These are phyloP conservation scores for Phymorhynchus buccinoides DNA, from an alignment of 1,140 invertebrate species.

Conservation along the genomic window DNA sequence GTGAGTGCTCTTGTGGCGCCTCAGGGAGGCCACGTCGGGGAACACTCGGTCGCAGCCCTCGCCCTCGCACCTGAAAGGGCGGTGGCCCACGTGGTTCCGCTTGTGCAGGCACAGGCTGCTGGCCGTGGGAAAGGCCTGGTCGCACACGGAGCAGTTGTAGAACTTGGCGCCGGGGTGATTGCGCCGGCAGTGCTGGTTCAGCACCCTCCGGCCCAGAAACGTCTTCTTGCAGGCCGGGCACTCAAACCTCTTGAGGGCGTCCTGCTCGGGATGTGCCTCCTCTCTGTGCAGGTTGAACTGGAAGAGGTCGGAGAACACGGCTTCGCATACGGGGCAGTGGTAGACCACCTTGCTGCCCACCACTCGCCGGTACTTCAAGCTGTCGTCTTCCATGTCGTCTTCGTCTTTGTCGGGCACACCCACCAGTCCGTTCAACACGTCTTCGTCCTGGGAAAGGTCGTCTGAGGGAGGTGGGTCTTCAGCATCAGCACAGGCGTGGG, in stretches of 20 bases:
- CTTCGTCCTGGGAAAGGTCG: not conserved
- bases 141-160: slow-evolving; percentile 53
- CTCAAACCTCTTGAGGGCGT: slow-evolving; percentile 6
- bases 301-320: not conserved
- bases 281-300: not conserved
- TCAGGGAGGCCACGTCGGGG: slow-evolving; percentile 96
- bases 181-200: slow-evolving; percentile 39
- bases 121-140: slow-evolving; percentile 46
- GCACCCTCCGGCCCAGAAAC: slow-evolving; percentile 38
- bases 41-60: slow-evolving; percentile 90
- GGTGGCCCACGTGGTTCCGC: slow-evolving; percentile 94
- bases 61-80: slow-evolving; percentile 94
- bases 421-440: not conserved
- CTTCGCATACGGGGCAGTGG: not conserved
- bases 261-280: not conserved
- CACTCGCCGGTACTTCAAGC: not conserved
- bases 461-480: not conserved
- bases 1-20: slow-evolving; percentile 98
- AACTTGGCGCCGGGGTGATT: slow-evolving; percentile 49
- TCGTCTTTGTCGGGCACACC: not conserved
- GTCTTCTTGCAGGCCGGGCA: slow-evolving; percentile 48
- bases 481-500: not conserved
- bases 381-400: not conserved
- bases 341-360: not conserved
- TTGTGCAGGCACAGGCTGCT: slow-evolving; percentile 93